Evolutionary conservation across 1,140 invertebrate genomes (phyloP).

Genomic region (Nylanderia fulva): DNA sequence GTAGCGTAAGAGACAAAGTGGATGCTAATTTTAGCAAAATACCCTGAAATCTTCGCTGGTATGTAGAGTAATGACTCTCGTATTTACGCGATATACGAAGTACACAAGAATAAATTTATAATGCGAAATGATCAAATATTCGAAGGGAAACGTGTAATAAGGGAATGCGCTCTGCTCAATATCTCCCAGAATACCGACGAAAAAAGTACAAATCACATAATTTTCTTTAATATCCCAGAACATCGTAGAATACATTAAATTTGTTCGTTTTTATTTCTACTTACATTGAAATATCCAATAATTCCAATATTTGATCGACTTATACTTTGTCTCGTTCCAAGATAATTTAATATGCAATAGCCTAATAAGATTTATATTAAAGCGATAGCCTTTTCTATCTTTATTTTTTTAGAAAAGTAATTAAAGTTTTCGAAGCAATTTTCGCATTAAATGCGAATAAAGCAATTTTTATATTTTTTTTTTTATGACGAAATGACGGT

Average conservation of each 20-base stretch:
- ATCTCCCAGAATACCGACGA: conserved; percentile 63
- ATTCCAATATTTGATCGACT: neutral
- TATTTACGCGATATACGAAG: conserved; percentile 51
- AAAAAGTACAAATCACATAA: conserved; percentile 78
- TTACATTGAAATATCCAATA: conserved; percentile 51
- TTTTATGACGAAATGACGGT: neutral
- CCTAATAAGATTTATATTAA: conserved; percentile 4
- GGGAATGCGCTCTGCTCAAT: conserved; percentile 76
- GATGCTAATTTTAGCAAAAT: conserved; percentile 68
- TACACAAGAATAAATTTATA: conserved; percentile 59
- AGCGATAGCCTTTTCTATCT: neutral
- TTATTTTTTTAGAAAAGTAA: neutral
- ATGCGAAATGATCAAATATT: conserved; percentile 45
- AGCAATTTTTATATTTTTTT: conserved; percentile 23
- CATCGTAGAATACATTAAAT: conserved; percentile 59
- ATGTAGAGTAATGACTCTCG: conserved; percentile 60
- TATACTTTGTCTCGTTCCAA: neutral
- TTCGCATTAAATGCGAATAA: conserved; percentile 23
- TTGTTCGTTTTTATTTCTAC: conserved; percentile 38
- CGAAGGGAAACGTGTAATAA: conserved; percentile 69
- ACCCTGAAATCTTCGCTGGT: conserved; percentile 60
- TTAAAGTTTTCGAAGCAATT: conserved; percentile 12
- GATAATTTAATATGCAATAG: neutral
- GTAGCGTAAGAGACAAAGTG: conserved; percentile 57
- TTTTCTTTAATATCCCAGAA: conserved; percentile 30